Evolutionary conservation across 2,797 vertebrate species (phyloP), one percentile per base, ranked within the genome.

Genomic region (Pteronotus mesoamericanus): DNA sequence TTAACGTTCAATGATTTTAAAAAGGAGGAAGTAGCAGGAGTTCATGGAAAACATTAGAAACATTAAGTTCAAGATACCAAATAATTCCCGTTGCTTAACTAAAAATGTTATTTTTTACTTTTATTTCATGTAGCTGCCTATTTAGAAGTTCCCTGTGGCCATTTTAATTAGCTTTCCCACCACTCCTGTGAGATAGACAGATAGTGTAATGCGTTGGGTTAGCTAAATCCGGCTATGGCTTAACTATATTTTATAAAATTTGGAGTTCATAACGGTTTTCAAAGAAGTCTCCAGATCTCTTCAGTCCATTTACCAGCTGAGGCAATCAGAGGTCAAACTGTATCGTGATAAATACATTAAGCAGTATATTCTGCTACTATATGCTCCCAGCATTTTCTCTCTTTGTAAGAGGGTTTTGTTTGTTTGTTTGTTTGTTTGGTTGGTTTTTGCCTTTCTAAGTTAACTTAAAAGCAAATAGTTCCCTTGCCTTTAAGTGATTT

Each of bases 131-230:
- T 32, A 84, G 57, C 15, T 77, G 91, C 53, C 34, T 78, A 83
- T 89, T 91, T 89, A 91, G 86, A 95, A 59, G 37, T 88, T 94
- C 57, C 95, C 89, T 64, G 68, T 59, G 59, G 91, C 55, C 91
- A 64, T 87, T 97, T 96, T 96, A 96, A 97, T 96, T 95, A 96
- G 89, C 44, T 97, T 95, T 95, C 9, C 69, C 39, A 87, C 48
- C 72, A 91, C 66, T 92, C 74, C 64, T 93, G 64, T 80, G 94
- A 72, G 57, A 86, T 18, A 94, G 16, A 26, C 42, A 46, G 86
- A 80, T 84, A 89, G 37, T 21, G 71, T 68, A 55, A 91, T 68
- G 2, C n/a, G 22, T 89, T 89, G 82, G 22, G 11, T 53, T 96
- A 89, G 85, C 64, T 89, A 19, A 93, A 39, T 57, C 9, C 39